Conservation (phyloP, 2,113 vertebrate genomes). For the Plecturocebus donacophilus region DNA sequence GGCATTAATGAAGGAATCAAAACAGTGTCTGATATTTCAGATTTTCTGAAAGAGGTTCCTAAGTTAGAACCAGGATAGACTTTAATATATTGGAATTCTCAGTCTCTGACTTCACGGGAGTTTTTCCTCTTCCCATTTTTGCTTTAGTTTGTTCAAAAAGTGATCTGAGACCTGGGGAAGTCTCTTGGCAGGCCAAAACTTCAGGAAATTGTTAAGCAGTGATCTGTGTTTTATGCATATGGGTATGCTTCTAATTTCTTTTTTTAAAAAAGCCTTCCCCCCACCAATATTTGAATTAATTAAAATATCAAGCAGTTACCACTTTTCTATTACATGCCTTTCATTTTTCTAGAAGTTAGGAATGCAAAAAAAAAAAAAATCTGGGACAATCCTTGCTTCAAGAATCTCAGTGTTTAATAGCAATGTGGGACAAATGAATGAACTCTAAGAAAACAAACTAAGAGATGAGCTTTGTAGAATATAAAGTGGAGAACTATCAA, state of each 20-base stretch:
- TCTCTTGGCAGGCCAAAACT: not conserved
- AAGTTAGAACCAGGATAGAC: not conserved
- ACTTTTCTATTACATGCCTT: not conserved
- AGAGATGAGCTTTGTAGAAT: not conserved
- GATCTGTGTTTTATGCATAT: not conserved
- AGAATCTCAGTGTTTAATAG: not conserved
- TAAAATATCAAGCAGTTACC: not conserved
- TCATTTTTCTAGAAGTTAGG: conserved; percentile 26
- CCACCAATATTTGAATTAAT: not conserved
- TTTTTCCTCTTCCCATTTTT: not conserved
- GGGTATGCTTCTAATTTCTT: not conserved
- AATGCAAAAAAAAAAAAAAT: not conserved
- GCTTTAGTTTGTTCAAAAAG: not conserved
- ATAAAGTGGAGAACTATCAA: not conserved
- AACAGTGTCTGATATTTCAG: not conserved
- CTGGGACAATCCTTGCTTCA: not conserved
- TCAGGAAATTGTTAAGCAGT: not conserved
- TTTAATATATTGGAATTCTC: not conserved
- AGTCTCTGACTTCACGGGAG: not conserved
- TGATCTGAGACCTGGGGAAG: not conserved
- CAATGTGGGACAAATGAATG: not conserved
- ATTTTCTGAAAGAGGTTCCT: not conserved
- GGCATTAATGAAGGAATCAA: not conserved
- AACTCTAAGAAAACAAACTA: not conserved
- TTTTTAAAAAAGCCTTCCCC: not conserved